A percentile compares a stretch with the other conserved stretches of the same genome.
Conservation (phyloP, 2,888 invertebrate species). For the Clepsis dumicolana region DNA sequence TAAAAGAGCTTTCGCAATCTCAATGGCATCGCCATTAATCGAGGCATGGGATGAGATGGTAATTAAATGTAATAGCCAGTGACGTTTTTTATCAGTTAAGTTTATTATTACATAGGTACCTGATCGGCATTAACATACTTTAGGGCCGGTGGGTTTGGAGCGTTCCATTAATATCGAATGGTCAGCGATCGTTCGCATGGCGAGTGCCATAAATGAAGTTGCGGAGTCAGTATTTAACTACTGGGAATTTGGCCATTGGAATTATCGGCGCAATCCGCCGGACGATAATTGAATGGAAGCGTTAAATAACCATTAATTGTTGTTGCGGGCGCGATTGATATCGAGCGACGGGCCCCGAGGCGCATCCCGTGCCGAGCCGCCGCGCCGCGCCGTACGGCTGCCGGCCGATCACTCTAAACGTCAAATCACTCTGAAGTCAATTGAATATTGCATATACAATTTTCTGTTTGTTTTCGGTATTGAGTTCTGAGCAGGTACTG, state of each 20-base stretch:
- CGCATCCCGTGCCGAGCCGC: slow-evolving; percentile 30
- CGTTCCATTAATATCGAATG: slow-evolving; percentile 71
- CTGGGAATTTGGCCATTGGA: slow-evolving; percentile 75
- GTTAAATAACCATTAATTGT: slow-evolving; percentile 81
- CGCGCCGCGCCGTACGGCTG: slow-evolving; percentile 19
- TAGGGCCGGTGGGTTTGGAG: slow-evolving; percentile 66
- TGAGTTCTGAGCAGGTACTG: too few species aligned
- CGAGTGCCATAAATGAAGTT: slow-evolving; percentile 72
- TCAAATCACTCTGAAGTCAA: background rate
- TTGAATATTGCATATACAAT: background rate
- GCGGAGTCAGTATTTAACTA: slow-evolving; percentile 68
- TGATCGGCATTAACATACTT: slow-evolving; percentile 71
- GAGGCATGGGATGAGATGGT: slow-evolving; percentile 51
- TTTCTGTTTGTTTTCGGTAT: too few species aligned
- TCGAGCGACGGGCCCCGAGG: slow-evolving; percentile 58
- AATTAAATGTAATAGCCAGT: slow-evolving; percentile 60
- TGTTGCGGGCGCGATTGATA: slow-evolving; percentile 69
- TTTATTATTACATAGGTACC: slow-evolving; percentile 51
- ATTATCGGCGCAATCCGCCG: slow-evolving; percentile 76
- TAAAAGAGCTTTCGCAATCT: slow-evolving; percentile 35
- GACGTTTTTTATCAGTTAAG: slow-evolving; percentile 62
- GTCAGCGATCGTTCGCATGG: slow-evolving; percentile 62
- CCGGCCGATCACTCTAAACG: background rate
- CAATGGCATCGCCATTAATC: slow-evolving; percentile 49
- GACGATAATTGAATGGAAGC: slow-evolving; percentile 78